Percentiles rank a stretch among this genome's conserved stretches.
phyloP scores from a whole-genome alignment of 2,797 vertebrate genomes.

The Falco cherrug region DNA sequence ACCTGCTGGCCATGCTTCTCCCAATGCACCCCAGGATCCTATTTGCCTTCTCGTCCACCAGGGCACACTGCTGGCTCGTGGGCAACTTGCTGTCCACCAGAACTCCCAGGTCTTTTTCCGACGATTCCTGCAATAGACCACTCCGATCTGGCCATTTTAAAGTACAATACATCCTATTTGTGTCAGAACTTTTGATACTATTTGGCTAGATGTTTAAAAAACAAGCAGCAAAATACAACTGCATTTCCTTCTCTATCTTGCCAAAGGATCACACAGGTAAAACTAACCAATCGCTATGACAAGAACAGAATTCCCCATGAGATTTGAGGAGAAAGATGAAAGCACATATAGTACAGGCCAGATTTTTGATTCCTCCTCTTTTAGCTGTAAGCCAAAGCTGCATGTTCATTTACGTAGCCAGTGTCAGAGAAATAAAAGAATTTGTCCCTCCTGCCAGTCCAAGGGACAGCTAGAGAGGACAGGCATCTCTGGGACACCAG shows the following conservation, averaged over 20 bases:
- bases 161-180: not conserved
- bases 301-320: not conserved
- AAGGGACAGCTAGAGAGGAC: not conserved
- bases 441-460: not conserved
- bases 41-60: too few relatives aligned
- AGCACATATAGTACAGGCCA: not conserved
- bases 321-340: not conserved
- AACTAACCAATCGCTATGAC: not conserved
- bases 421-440: not conserved
- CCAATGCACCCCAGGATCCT: too few relatives aligned
- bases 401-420: not conserved
- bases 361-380: not conserved
- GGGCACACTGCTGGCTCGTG: too few relatives aligned
- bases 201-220: not conserved
- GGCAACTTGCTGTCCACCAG: too few relatives aligned
- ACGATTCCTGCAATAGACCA: rapidly evolving
- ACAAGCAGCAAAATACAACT: not conserved
- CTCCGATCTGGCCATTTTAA: not conserved
- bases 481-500: not conserved
- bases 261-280: not conserved
- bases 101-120: not conserved
- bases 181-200: not conserved
- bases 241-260: not conserved
- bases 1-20: too few relatives aligned
- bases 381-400: not conserved